Evolutionary conservation across 92 coral and sea anemone species (phyloP).

Genomic region (Ricordea florida): DNA sequence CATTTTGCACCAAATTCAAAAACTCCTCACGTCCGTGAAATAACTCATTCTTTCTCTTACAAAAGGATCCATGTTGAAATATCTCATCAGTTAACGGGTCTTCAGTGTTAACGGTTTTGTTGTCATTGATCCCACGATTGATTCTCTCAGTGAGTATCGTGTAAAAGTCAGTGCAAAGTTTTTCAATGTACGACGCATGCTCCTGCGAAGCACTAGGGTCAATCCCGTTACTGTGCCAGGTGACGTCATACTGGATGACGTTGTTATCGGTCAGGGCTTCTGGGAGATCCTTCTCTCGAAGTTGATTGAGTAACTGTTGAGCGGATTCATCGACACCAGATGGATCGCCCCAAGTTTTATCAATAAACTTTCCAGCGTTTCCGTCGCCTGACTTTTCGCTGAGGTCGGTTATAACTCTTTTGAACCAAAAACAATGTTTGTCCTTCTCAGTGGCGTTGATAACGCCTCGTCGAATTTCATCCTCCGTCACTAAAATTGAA

Average conservation of each 20-base stretch:
- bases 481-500: constrained; percentile 84
- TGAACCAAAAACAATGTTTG: constrained; percentile 90
- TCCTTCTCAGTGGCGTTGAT: constrained; percentile 65
- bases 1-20: constrained; percentile 55
- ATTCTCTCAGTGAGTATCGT: constrained; percentile 68
- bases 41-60: constrained; percentile 77
- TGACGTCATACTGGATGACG: constrained; percentile 69
- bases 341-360: constrained; percentile 66
- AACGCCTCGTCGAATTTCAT: constrained; percentile 85
- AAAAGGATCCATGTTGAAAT: constrained; percentile 79
- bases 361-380: constrained; percentile 69
- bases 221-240: constrained; percentile 85
- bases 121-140: constrained; percentile 64
- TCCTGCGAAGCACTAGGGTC: constrained; percentile 72
- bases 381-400: constrained; percentile 35
- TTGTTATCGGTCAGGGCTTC: constrained; percentile 51
- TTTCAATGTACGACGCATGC: constrained; percentile 81
- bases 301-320: constrained; percentile 40
- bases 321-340: constrained; percentile 65
- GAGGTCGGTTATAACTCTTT: constrained; percentile 67
- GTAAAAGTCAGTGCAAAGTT: constrained; percentile 76
- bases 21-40: constrained; percentile 88
- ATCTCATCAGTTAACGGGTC: constrained; percentile 84
- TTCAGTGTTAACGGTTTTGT: constrained; percentile 51
- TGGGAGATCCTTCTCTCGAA: constrained; percentile 68